Percentiles rank a stretch among this genome's conserved stretches.
These are phyloP conservation scores for Hirundichthys speculiger DNA, from an alignment of 2,113 vertebrate genomes.

Conservation along the genomic window DNA sequence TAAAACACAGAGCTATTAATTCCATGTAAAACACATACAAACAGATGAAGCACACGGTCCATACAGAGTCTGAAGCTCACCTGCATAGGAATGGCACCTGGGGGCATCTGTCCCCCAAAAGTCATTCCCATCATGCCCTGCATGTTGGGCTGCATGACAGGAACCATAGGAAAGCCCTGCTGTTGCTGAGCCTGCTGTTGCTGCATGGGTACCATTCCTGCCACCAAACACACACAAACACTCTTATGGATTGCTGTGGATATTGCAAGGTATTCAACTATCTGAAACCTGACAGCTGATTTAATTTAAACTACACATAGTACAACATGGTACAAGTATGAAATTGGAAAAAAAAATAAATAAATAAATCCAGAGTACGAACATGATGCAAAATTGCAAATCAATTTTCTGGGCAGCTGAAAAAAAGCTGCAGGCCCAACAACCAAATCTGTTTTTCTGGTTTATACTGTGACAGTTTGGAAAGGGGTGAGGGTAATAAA, in stretches of 20 bases:
- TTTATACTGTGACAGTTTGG: conserved; percentile 50
- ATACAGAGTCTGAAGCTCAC: conserved; percentile 69
- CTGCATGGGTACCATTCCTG: conserved; percentile 93
- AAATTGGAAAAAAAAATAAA: conserved; percentile 12
- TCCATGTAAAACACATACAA: background rate
- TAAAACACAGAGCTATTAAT: too few species aligned
- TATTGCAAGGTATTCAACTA: background rate
- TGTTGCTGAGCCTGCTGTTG: conserved; percentile 63
- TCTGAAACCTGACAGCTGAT: background rate
- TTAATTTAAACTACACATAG: conserved; percentile 7
- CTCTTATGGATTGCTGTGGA: background rate
- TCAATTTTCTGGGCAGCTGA: conserved; percentile 33
- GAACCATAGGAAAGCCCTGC: conserved; percentile 92
- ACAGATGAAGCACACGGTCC: background rate
- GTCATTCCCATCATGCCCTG: conserved; percentile 97
- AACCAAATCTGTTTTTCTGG: conserved; percentile 42
- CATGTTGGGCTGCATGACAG: conserved; percentile 95
- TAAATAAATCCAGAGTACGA: conserved; percentile 9
- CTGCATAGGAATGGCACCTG: conserved; percentile 92
- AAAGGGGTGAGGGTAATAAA: background rate
- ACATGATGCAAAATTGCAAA: conserved; percentile 39
- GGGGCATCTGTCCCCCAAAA: conserved; percentile 91
- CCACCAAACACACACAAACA: conserved; percentile 21
- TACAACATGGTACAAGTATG: background rate
- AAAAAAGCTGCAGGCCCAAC: conserved; percentile 36